phyloP scores from a whole-genome alignment of 1,140 invertebrate genomes.

The Scaptodrosophila lebanonensis region DNA sequence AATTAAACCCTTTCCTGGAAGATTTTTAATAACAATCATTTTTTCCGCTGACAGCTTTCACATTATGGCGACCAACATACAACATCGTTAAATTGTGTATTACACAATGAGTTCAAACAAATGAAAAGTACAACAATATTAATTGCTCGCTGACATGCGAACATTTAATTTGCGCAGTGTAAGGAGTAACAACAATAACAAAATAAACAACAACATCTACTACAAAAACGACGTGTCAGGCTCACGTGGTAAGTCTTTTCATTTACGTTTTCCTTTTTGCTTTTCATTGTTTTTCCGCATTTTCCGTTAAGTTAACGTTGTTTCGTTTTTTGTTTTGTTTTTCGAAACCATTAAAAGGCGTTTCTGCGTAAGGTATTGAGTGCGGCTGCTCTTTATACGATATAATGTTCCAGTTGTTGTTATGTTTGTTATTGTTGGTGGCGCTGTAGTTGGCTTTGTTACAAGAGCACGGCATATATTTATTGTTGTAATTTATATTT shows the following conservation, averaged over 20 bases:
- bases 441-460: constrained; percentile 34
- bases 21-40: too few relatives aligned
- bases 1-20: too few relatives aligned
- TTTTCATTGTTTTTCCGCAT: constrained; percentile 4
- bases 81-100: constrained; percentile 12
- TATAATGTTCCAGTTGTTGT: constrained; percentile 4
- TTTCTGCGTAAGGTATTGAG: constrained; percentile 55
- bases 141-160: constrained; percentile 62
- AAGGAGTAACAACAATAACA: background rate
- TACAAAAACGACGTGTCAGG: constrained; percentile 54
- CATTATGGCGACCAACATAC: too few relatives aligned
- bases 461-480: constrained; percentile 49
- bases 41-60: too few relatives aligned
- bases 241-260: constrained; percentile 40
- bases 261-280: constrained; percentile 23
- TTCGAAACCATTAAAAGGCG: constrained; percentile 29
- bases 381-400: constrained; percentile 22
- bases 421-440: constrained; percentile 23
- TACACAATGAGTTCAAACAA: constrained; percentile 5
- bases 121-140: constrained; percentile 23
- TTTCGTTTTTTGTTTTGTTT: constrained; percentile 17
- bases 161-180: constrained; percentile 65
- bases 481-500: constrained; percentile 66
- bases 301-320: background rate
- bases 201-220: constrained; percentile 42